Base-by-base conservation (phyloP, 2,113 vertebrate species). In the Leptosomus discolor region DNA sequence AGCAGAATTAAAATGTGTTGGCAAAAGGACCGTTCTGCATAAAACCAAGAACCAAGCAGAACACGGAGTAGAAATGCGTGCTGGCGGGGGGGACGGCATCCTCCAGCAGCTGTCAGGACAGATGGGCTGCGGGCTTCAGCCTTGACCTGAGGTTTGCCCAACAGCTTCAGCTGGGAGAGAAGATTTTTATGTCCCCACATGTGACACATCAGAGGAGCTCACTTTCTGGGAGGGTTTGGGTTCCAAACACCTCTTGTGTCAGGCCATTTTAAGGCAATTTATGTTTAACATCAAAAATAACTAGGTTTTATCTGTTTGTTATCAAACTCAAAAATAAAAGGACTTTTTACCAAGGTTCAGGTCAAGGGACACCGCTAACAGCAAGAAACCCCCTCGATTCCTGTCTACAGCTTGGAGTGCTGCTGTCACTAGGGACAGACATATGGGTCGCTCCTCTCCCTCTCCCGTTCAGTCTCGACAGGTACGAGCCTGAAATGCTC, bases 401-500 rank as follows among this genome's bases (percentile, higher is more conserved):
- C 43, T 57, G 18, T 10, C 63, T 12, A 1, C 1, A 11, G 26
- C 5, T 4, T 2, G 5, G 48, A 16, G 27, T 1, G 54, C 10
- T 61, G 81, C 63, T n/a, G n/a, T 22, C 8, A 0, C 27, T 32
- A 0, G 1, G 69, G 74, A 5, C 13, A 45, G 32, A 6, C 8
- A 3, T 8, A 2, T 4, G 54, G 63, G 8, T 37, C 50, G 3
- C 20, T 29, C 65, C 51, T 39, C 39, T 50, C 53, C 57, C n/a
- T n/a, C 18, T 23, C 13, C 65, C 15, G 0, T 1, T 15, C 2
- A 0, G 4, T 9, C 76, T 32, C 18, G 2, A 23, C 23, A 41
- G 50, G 34, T 8, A 7, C 9, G 3, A 43, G 12, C 85, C 81
- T 32, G 67, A 15, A 19, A 11, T 0, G 26, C 43, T 83, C 79